phyloP scores from a whole-genome alignment of 2,888 invertebrate species.

The Ennomos erosarius region DNA sequence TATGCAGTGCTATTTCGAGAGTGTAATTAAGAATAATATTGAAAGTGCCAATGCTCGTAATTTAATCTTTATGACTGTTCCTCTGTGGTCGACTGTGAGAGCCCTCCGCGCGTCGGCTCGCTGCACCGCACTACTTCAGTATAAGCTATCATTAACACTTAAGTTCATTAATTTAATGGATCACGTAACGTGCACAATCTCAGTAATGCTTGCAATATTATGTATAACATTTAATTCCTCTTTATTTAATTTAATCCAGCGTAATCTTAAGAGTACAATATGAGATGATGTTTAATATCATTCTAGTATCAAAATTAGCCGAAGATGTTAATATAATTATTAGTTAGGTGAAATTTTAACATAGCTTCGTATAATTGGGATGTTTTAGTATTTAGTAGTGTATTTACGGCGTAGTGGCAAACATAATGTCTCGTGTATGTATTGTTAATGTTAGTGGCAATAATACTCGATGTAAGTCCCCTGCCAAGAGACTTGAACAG shows the following conservation, averaged over 20 bases:
- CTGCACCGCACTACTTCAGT: constrained; percentile 56
- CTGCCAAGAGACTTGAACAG: constrained; percentile 67
- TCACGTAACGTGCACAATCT: constrained; percentile 84
- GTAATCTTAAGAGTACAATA: constrained; percentile 86
- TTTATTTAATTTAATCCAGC: constrained; percentile 78
- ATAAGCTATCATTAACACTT: constrained; percentile 68
- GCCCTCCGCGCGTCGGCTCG: constrained; percentile 34
- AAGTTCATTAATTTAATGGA: constrained; percentile 66
- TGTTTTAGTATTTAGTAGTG: constrained; percentile 84
- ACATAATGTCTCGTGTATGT: constrained; percentile 74
- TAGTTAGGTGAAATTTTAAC: constrained; percentile 85
- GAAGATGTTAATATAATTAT: constrained; percentile 85
- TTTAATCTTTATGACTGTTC: constrained; percentile 84
- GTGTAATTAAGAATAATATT: constrained; percentile 85
- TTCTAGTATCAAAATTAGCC: constrained; percentile 86
- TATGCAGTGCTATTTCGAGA: constrained; percentile 85
- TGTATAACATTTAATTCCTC: constrained; percentile 78
- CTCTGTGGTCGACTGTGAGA: constrained; percentile 61
- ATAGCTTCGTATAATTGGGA: constrained; percentile 86
- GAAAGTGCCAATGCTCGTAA: constrained; percentile 86
- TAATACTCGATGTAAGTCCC: constrained; percentile 80
- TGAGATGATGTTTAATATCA: constrained; percentile 82
- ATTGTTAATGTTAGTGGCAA: constrained; percentile 78
- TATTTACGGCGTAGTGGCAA: constrained; percentile 77
- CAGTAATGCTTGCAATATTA: constrained; percentile 85